These are phyloP conservation scores for Mizuhopecten yessoensis DNA, from an alignment of 1,140 invertebrate genomes.

Conservation along the genomic window DNA sequence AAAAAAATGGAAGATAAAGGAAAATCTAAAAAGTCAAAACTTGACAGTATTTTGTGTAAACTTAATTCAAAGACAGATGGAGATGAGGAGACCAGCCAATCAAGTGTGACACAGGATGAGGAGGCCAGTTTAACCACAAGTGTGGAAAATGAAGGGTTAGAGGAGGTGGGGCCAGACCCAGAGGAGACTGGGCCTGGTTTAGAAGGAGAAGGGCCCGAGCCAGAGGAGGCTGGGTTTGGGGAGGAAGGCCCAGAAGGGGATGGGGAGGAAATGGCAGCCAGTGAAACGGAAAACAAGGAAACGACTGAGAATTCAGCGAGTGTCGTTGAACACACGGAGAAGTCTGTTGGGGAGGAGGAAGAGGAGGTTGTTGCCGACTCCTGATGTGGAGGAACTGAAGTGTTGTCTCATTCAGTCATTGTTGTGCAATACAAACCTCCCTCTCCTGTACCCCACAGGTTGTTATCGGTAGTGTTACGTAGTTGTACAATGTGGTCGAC, in stretches of 20 bases:
- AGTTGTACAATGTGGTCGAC: no score
- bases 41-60: conserved; percentile 59
- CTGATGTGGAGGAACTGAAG: background rate
- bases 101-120: conserved; percentile 46
- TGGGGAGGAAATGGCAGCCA: background rate
- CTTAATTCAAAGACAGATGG: conserved; percentile 37
- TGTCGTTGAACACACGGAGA: background rate
- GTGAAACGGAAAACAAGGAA: background rate
- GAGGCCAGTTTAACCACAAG: conserved; percentile 43
- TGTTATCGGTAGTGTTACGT: no score
- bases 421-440: conserved; percentile 25
- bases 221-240: background rate
- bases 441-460: no score
- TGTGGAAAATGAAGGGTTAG: conserved; percentile 42
- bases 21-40: conserved; percentile 57
- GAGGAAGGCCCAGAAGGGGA: background rate
- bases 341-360: background rate
- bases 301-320: background rate
- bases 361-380: background rate
- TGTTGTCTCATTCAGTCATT: conserved; percentile 14
- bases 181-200: background rate
- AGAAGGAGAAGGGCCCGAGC: background rate
- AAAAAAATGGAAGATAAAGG: conserved; percentile 75
- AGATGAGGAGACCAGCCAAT: background rate
- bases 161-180: conserved; percentile 25